Evolutionary conservation across 2,888 invertebrate genomes (phyloP).

Genomic region (Erpobdella octoculata): DNA sequence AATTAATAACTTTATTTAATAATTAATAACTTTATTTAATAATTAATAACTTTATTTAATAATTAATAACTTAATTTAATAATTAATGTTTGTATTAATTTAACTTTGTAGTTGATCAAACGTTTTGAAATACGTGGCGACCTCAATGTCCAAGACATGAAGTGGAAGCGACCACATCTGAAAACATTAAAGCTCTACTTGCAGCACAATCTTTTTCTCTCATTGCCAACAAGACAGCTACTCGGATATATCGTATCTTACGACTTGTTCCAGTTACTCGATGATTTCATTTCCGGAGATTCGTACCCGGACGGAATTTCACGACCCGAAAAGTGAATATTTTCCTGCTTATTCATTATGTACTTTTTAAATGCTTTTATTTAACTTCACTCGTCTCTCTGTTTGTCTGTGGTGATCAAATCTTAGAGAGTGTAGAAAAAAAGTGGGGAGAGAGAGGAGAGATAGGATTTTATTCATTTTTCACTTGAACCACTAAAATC

Average conservation of each 20-base stretch:
- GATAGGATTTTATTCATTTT: no score
- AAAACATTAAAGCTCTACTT: background rate
- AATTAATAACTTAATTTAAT: background rate
- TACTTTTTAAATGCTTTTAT: no score
- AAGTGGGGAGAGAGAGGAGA: no score
- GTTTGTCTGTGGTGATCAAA: no score
- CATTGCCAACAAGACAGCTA: background rate
- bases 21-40: background rate
- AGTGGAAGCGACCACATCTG: conserved; percentile 1
- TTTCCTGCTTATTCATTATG: no score
- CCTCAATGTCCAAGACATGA: background rate
- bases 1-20: background rate
- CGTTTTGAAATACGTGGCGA: no score
- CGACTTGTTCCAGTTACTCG: background rate
- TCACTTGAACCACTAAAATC: no score
- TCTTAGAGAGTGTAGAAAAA: no score
- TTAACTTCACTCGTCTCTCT: no score
- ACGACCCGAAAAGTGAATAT: conserved; percentile 12
- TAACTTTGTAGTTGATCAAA: background rate
- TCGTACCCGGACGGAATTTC: conserved; percentile 6
- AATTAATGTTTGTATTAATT: background rate
- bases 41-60: background rate
- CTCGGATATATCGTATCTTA: conserved; percentile 2
- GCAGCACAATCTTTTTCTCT: background rate
- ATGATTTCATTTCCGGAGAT: background rate